Conservation (phyloP, 2,797 vertebrate genomes). For the Adrianichthys oophorus region DNA sequence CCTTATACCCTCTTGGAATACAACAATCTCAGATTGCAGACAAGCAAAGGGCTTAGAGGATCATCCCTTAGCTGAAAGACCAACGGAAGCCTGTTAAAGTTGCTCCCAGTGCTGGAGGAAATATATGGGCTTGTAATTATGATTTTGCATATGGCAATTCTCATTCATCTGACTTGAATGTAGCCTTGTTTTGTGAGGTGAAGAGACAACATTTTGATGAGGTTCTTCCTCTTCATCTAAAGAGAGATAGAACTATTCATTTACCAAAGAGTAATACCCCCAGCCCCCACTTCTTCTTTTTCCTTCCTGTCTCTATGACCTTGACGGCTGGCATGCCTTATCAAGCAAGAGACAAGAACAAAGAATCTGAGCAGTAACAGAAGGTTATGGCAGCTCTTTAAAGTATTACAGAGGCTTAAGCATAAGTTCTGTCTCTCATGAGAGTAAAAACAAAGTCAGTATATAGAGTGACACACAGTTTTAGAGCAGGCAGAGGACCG, state of each 20-base stretch:
- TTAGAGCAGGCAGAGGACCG: conserved; percentile 55
- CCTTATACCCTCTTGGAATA: conserved; percentile 75
- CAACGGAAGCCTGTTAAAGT: conserved; percentile 71
- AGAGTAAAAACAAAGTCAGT: conserved; percentile 66
- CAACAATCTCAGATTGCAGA: conserved; percentile 80
- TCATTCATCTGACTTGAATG: conserved; percentile 80
- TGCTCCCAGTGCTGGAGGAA: conserved; percentile 64
- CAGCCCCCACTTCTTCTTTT: conserved; percentile 23
- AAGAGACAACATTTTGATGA: conserved; percentile 78
- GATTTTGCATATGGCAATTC: conserved; percentile 75
- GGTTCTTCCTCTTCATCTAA: conserved; percentile 74
- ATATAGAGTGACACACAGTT: conserved; percentile 52
- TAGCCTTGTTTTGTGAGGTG: conserved; percentile 61
- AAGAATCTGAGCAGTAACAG: conserved; percentile 75
- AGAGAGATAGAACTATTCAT: conserved; percentile 69
- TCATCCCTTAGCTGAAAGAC: conserved; percentile 68
- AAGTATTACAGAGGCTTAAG: conserved; percentile 67
- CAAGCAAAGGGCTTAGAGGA: conserved; percentile 74
- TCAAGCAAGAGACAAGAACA: conserved; percentile 76
- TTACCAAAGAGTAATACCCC: conserved; percentile 67
- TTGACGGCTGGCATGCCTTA: conserved; percentile 76
- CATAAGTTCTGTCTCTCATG: conserved; percentile 68
- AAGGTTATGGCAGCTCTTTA: conserved; percentile 77
- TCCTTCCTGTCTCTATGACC: conserved; percentile 70
- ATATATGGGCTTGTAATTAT: conserved; percentile 75